phyloP scores from a whole-genome alignment of 2,113 vertebrate species.

The Pangasianodon gigas region DNA sequence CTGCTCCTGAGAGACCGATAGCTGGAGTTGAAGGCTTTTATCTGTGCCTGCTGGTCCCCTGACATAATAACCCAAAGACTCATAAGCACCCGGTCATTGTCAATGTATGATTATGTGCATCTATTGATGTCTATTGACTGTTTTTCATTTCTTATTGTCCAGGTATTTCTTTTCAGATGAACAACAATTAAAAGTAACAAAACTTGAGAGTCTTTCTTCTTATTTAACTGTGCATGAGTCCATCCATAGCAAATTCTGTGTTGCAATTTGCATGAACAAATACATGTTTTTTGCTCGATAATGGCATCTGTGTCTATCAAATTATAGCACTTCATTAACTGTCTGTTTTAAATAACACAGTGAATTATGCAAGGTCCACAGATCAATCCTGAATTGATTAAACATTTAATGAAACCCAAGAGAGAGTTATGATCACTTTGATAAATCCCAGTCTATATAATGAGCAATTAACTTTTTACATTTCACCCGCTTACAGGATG shows the following conservation, averaged over 20 bases:
- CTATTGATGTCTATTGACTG: not conserved
- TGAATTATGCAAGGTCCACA: conserved; percentile 49
- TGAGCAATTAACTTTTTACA: conserved; percentile 62
- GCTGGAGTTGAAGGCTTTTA: conserved; percentile 43
- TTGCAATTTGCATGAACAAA: conserved; percentile 20
- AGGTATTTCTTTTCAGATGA: not conserved
- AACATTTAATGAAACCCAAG: conserved; percentile 62
- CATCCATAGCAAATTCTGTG: not conserved
- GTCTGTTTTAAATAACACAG: conserved; percentile 50
- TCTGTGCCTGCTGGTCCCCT: conserved; percentile 22
- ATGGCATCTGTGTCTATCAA: conserved; percentile 43
- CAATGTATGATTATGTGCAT: not conserved
- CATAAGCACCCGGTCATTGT: not conserved
- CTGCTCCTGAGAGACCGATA: conserved; percentile 11
- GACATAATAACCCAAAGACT: conserved; percentile 28
- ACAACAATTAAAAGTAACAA: conserved; percentile 5
- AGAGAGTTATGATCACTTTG: conserved; percentile 54
- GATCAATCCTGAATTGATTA: conserved; percentile 63
- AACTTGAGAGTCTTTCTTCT: not conserved
- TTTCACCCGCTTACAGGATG: conserved; percentile 52
- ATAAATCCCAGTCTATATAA: conserved; percentile 55
- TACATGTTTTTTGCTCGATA: not conserved
- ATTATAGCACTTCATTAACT: conserved; percentile 54
- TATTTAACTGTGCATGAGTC: no score
- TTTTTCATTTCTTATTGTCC: not conserved